phyloP scores from a whole-genome alignment of 2,888 invertebrate species.

The Serrognathus titanus region DNA sequence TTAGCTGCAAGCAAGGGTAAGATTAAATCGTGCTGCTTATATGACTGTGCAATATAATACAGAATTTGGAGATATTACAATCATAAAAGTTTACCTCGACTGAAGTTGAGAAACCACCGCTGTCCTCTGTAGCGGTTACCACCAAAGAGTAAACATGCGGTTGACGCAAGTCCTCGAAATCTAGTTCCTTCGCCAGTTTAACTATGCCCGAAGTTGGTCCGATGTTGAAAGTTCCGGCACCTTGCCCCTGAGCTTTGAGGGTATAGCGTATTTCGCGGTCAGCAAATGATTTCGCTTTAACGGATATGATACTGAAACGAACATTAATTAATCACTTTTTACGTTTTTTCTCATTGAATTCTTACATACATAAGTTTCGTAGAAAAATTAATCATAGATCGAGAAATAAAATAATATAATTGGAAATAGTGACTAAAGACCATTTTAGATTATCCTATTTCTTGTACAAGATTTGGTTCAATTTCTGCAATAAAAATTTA shows the following conservation, averaged over 20 bases:
- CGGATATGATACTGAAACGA: constrained; percentile 83
- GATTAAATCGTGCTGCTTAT: background rate
- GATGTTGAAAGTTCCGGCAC: constrained; percentile 93
- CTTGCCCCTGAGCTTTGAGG: constrained; percentile 89
- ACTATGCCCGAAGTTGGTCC: constrained; percentile 93
- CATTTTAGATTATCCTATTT: no score
- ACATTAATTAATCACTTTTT: no score
- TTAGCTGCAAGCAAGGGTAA: constrained; percentile 62
- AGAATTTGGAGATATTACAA: background rate
- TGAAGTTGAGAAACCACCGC: constrained; percentile 93
- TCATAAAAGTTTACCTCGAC: constrained; percentile 67
- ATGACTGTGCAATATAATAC: background rate
- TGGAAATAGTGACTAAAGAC: no score
- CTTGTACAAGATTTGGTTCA: no score
- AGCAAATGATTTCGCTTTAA: constrained; percentile 96
- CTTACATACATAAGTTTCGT: no score
- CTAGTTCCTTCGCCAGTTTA: constrained; percentile 90
- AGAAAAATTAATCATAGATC: no score
- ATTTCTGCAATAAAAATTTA: no score
- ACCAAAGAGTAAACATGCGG: constrained; percentile 90
- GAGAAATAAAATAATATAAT: no score
- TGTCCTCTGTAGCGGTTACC: constrained; percentile 94
- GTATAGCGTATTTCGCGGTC: constrained; percentile 96
- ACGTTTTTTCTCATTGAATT: no score
- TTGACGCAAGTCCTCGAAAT: constrained; percentile 93